phyloP scores from a whole-genome alignment of 2,113 vertebrate genomes.

The Eulacestoma nigropectus region DNA sequence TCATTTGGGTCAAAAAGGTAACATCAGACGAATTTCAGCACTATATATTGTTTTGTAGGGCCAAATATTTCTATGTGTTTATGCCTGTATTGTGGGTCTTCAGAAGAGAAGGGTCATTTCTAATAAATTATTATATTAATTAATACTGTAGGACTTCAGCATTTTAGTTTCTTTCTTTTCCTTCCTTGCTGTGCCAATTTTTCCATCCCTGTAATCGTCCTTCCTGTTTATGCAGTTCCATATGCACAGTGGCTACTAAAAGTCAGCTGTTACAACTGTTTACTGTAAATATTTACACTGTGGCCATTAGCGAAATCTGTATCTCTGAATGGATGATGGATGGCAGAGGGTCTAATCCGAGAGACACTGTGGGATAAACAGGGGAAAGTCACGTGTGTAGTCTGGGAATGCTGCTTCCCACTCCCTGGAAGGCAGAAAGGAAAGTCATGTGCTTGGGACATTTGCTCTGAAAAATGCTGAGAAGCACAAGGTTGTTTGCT shows the following conservation, averaged over 20 bases:
- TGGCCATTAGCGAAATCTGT: conserved; percentile 33
- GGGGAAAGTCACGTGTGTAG: neutral
- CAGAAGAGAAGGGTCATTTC: neutral
- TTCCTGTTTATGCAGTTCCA: conserved; percentile 52
- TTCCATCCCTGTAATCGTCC: conserved; percentile 14
- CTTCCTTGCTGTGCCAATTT: conserved; percentile 32
- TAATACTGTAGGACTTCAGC: neutral
- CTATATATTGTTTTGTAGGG: neutral
- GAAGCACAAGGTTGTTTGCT: neutral
- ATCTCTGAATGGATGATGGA: conserved; percentile 30
- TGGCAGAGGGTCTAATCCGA: conserved; percentile 24
- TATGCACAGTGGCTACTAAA: conserved; percentile 41
- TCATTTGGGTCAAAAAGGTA: neutral
- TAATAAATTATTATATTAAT: neutral
- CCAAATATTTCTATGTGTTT: neutral
- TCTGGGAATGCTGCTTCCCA: neutral
- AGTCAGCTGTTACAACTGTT: conserved; percentile 43
- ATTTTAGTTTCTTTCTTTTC: neutral
- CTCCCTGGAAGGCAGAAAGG: neutral
- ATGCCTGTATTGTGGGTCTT: neutral
- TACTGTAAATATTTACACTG: conserved; percentile 65
- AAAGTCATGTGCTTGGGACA: neutral
- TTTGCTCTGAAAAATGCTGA: neutral
- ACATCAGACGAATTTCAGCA: neutral
- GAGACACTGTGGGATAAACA: conserved; percentile 43